Evolutionary conservation across 2,888 invertebrate genomes (phyloP).

Genomic region (Platycheirus albimanus): DNA sequence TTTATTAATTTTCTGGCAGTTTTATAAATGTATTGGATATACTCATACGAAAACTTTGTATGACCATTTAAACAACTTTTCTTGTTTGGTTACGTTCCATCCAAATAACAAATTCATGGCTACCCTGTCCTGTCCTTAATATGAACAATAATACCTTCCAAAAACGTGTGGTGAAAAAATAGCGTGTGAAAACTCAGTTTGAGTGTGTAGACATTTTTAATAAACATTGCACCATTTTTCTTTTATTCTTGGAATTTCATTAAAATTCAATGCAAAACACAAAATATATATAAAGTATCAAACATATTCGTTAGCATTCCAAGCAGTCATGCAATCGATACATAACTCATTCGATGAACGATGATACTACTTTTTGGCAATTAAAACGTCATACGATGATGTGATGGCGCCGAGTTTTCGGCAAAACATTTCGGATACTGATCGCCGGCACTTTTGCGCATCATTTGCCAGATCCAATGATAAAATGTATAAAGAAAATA

Average conservation of each 20-base stretch:
- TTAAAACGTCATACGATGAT: slow-evolving; percentile 56
- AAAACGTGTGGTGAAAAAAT: no score
- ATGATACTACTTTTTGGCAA: slow-evolving; percentile 45
- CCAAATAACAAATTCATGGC: no score
- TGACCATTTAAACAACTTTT: no score
- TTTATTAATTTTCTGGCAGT: no score
- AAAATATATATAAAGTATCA: not conserved
- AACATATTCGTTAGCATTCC: slow-evolving; percentile 23
- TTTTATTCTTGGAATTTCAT: slow-evolving; percentile 13
- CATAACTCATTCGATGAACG: slow-evolving; percentile 35
- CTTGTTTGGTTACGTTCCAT: no score
- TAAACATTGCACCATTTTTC: slow-evolving; percentile 1
- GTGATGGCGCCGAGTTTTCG: slow-evolving; percentile 60
- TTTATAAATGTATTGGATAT: no score
- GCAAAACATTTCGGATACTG: slow-evolving; percentile 41
- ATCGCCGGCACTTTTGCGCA: slow-evolving; percentile 57
- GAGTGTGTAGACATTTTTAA: not conserved
- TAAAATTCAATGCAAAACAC: slow-evolving; percentile 22
- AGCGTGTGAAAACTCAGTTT: slow-evolving; percentile 28
- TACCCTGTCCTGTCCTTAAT: no score
- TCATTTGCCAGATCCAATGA: slow-evolving; percentile 29
- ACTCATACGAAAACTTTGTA: no score
- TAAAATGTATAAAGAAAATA: slow-evolving; percentile 16
- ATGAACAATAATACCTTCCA: no score
- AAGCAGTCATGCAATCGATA: slow-evolving; percentile 31